Evolutionary conservation across 2,113 vertebrate species (phyloP).

Genomic region (Brachirus orientalis): DNA sequence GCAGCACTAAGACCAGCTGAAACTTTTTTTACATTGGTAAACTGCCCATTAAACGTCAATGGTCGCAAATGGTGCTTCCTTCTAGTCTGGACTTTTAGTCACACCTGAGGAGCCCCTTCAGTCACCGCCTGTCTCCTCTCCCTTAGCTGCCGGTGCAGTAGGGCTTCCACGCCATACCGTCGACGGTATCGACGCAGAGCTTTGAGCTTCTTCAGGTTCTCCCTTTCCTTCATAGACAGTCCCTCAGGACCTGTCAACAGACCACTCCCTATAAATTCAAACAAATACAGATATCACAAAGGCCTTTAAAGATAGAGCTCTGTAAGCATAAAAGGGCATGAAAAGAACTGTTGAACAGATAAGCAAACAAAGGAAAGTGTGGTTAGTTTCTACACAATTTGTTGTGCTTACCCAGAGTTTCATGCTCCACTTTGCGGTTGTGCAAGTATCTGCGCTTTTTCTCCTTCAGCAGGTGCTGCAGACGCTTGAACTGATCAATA

Average conservation of each 20-base stretch:
- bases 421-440: slow-evolving; percentile 90
- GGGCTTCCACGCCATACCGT: slow-evolving; percentile 93
- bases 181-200: slow-evolving; percentile 93
- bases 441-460: slow-evolving; percentile 94
- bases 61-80: no score
- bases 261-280: slow-evolving; percentile 84
- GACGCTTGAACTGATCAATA: slow-evolving; percentile 97
- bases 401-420: slow-evolving; percentile 83
- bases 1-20: no score
- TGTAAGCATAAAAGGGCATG: neutral
- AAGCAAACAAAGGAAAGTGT: neutral
- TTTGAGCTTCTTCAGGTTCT: slow-evolving; percentile 91
- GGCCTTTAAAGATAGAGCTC: neutral
- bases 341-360: neutral
- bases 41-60: no score
- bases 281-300: slow-evolving; percentile 1
- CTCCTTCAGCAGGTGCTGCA: slow-evolving; percentile 97
- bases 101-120: slow-evolving; percentile 89
- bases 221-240: slow-evolving; percentile 90
- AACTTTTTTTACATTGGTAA: no score
- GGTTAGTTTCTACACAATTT: neutral
- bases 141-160: slow-evolving; percentile 92
- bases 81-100: neutral
- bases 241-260: slow-evolving; percentile 92
- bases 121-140: slow-evolving; percentile 90